Evolutionary conservation across 92 coral and sea anemone species (phyloP).

Genomic region (Pocillopora meandrina): DNA sequence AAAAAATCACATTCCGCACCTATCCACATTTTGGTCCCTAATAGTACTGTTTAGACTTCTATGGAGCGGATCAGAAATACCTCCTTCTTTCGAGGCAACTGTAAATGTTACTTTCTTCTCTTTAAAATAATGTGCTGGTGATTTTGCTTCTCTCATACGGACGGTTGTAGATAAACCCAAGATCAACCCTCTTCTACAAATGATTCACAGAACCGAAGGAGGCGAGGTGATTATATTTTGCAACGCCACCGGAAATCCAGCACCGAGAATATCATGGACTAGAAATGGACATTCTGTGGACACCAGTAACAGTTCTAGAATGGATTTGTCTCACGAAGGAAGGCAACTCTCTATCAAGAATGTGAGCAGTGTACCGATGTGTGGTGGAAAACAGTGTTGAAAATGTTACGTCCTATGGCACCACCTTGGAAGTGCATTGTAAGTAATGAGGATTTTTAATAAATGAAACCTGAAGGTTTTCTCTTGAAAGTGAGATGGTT

Average conservation of each 20-base stretch:
- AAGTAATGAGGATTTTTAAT: not conserved
- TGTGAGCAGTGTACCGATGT: constrained; percentile 36
- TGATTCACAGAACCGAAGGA: constrained; percentile 3
- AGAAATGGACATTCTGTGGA: not conserved
- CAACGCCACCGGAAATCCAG: constrained; percentile 37
- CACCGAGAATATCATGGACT: constrained; percentile 39
- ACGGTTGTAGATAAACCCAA: constrained; percentile 20
- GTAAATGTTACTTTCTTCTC: too few relatives aligned
- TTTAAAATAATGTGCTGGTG: too few relatives aligned
- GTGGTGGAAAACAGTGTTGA: constrained; percentile 12
- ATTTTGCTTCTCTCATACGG: not conserved
- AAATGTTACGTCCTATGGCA: not conserved
- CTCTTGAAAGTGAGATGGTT: too few relatives aligned
- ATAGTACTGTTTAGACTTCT: too few relatives aligned
- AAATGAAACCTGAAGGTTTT: too few relatives aligned
- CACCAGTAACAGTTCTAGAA: constrained; percentile 2
- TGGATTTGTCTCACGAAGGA: not conserved
- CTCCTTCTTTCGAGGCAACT: too few relatives aligned
- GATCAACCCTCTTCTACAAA: not conserved
- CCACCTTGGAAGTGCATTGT: constrained; percentile 9
- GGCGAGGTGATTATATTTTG: constrained; percentile 30
- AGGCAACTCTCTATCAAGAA: constrained; percentile 1
- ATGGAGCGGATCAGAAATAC: too few relatives aligned
- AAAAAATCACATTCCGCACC: too few relatives aligned
- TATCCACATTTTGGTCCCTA: too few relatives aligned